phyloP scores from a whole-genome alignment of 2,797 vertebrate species.

The Setipinna tenuifilis region DNA sequence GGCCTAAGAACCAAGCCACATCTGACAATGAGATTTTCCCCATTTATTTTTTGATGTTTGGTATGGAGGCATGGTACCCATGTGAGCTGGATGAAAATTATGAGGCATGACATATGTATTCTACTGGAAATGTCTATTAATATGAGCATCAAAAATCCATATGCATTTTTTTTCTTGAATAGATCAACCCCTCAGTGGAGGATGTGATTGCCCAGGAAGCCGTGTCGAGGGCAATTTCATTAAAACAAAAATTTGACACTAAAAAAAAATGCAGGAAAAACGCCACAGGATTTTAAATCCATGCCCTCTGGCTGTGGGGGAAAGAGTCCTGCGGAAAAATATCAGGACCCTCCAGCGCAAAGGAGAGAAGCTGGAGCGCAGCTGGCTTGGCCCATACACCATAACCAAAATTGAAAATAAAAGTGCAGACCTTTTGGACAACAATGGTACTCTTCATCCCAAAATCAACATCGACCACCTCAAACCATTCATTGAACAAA shows the following conservation, averaged over 20 bases:
- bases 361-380: too few species aligned
- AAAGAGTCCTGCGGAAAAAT: too few species aligned
- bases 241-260: not conserved
- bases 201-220: not conserved
- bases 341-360: too few species aligned
- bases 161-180: not conserved
- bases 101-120: not conserved
- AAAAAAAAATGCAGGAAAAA: too few species aligned
- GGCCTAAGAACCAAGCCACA: not conserved
- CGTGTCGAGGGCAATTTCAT: not conserved
- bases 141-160: too few species aligned
- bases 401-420: not conserved
- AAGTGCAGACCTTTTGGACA: not conserved
- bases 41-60: conserved; percentile 4
- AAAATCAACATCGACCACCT: conserved; percentile 25
- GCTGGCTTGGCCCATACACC: conserved; percentile 11
- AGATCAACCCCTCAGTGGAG: conserved; percentile 25
- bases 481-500: not conserved
- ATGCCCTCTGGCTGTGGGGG: too few species aligned
- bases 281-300: too few species aligned
- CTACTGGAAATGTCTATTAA: not conserved
- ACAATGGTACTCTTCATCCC: not conserved
- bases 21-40: not conserved
- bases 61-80: not conserved
- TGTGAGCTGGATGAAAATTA: not conserved